Evolutionary conservation across 2,888 invertebrate genomes (phyloP).

Genomic region (Orchestes rusci): DNA sequence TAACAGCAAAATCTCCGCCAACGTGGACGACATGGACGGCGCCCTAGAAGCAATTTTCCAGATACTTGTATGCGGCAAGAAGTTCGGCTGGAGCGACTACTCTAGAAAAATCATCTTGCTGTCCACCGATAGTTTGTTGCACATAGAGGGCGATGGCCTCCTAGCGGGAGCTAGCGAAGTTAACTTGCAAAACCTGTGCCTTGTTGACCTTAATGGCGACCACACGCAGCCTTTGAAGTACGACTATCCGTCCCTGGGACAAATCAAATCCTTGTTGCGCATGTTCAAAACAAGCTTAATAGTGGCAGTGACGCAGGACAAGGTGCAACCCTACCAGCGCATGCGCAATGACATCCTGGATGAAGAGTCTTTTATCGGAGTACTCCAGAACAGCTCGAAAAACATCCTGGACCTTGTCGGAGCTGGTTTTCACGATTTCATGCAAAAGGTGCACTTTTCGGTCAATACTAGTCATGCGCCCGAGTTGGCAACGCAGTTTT

Average conservation of each 20-base stretch:
- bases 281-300: slow-evolving; percentile 64
- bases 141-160: slow-evolving; percentile 71
- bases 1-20: slow-evolving; percentile 30
- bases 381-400: slow-evolving; percentile 71
- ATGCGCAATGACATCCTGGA: slow-evolving; percentile 58
- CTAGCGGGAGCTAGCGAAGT: slow-evolving; percentile 46
- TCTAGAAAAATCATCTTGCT: slow-evolving; percentile 48
- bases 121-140: slow-evolving; percentile 33
- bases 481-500: slow-evolving; percentile 60
- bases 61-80: slow-evolving; percentile 56
- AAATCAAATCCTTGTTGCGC: slow-evolving; percentile 25
- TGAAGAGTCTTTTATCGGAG: slow-evolving; percentile 69
- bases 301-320: slow-evolving; percentile 73
- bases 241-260: slow-evolving; percentile 65
- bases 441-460: slow-evolving; percentile 58
- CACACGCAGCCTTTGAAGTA: slow-evolving; percentile 51
- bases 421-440: slow-evolving; percentile 32
- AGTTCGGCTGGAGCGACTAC: slow-evolving; percentile 66
- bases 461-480: slow-evolving; percentile 55
- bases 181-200: slow-evolving; percentile 24
- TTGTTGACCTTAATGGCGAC: slow-evolving; percentile 30
- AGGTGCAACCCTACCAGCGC: slow-evolving; percentile 59
- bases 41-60: slow-evolving; percentile 81
- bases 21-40: slow-evolving; percentile 51
- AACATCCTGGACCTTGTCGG: slow-evolving; percentile 80